A percentile compares a stretch with the other conserved stretches of the same genome.
phyloP scores from a whole-genome alignment of 2,797 vertebrate species.

The Mareca penelope region DNA sequence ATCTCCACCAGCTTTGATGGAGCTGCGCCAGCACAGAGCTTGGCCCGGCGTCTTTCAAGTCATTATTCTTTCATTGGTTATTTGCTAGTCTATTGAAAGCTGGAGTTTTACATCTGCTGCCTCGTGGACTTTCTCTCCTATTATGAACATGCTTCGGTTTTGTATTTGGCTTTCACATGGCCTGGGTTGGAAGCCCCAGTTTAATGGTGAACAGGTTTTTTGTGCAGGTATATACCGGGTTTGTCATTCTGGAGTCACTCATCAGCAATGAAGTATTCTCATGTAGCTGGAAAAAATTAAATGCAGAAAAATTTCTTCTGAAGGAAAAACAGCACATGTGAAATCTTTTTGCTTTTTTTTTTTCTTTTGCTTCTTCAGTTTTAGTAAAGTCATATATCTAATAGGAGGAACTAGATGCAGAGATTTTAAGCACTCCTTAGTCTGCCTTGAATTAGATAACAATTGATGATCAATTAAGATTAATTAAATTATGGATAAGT shows the following conservation, averaged over 20 bases:
- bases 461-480: not conserved
- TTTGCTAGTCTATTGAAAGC: constrained; percentile 22
- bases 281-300: not conserved
- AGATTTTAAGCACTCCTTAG: not conserved
- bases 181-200: accelerated
- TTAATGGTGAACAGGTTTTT: not conserved
- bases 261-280: not conserved
- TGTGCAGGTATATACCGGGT: accelerated
- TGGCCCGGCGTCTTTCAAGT: not conserved
- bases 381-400: not conserved
- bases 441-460: not conserved
- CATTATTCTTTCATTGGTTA: constrained; percentile 28
- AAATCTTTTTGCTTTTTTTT: not conserved
- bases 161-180: not conserved
- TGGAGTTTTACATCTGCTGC: constrained; percentile 1
- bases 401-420: not conserved
- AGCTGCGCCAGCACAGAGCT: not conserved
- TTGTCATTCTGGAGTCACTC: not conserved
- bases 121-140: not conserved
- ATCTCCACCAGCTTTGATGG: not conserved
- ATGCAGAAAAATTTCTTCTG: not conserved
- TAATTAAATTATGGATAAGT: not conserved
- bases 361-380: not conserved
- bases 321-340: not conserved
- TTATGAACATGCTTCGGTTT: not conserved